Percentiles rank a stretch among this genome's conserved stretches.
Conservation (phyloP, 2,888 invertebrate genomes). For the Eulithis testata region DNA sequence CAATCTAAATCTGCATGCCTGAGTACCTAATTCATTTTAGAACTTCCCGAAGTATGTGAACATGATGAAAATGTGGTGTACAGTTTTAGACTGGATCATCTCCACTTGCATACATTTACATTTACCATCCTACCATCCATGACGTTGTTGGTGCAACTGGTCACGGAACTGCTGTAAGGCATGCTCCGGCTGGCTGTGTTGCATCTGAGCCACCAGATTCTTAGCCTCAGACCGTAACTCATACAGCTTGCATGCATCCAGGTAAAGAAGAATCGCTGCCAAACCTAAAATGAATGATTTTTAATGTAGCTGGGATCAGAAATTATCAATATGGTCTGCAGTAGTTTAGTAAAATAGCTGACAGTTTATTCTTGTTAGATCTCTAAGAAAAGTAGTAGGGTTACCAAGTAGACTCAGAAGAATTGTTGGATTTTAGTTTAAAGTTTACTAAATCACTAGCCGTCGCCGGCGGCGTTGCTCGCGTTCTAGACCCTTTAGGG, state of each 20-base stretch:
- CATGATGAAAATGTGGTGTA: too few species aligned
- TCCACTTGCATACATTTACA: neutral
- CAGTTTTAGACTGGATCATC: too few species aligned
- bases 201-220: constrained; percentile 96
- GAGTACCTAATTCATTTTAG: too few species aligned
- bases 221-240: constrained; percentile 90
- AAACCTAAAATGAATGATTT: constrained; percentile 66
- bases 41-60: too few species aligned
- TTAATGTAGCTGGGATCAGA: neutral
- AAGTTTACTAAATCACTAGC: too few species aligned
- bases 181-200: constrained; percentile 87
- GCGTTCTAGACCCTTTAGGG: too few species aligned
- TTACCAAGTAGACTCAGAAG: too few species aligned
- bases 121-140: constrained; percentile 31
- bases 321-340: too few species aligned
- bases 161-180: constrained; percentile 74
- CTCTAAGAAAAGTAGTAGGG: neutral
- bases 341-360: neutral
- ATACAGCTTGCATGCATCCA: constrained; percentile 89
- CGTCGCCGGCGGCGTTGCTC: too few species aligned
- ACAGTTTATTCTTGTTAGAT: too few species aligned
- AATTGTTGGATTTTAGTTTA: too few species aligned
- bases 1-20: too few species aligned
- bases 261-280: constrained; percentile 88
- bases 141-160: constrained; percentile 74